Evolutionary conservation across 1,140 invertebrate species (phyloP), one percentile per base, ranked within the genome.

Genomic region (Rhopalosiphum padi): DNA sequence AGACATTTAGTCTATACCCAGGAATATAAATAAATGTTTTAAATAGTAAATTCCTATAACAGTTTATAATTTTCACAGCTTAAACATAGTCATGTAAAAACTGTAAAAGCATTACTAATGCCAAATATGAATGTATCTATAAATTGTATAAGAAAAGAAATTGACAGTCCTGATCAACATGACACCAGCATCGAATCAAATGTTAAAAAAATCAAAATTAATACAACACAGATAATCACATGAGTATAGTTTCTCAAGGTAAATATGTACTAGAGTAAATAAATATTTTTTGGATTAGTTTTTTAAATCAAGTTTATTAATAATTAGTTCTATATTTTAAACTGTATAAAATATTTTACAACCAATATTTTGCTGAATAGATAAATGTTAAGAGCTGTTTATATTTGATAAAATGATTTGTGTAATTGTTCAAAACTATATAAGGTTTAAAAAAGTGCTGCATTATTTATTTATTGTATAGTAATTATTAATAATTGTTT

Each of bases 391-490:
- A 83, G 7, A n/a, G n/a, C n/a, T n/a, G n/a, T n/a, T n/a, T n/a
- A 41, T 35, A 83, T 83, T 83, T 37, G n/a, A 83, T 83, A 83
- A 83, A 83, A 21, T 83, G 77, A 83, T 41, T 83, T 22, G 15
- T 21, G 77, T 83, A 83, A 15, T 41, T 83, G 21, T 83, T 83
- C 30, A 83, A 83, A 21, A 83, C 15, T 83, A 22, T 21, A 83
- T 41, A 83, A 83, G 18, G 77, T 83, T 37, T 83, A 83, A 83
- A 83, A 83, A 51, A 21, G 1, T 37, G n/a, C 21, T 83, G 21
- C n/a, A 83, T 83, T 83, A n/a, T 83, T 83, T 83, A 83, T 83
- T 83, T 35, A 83, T 83, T 41, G 30, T 82, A 83, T 83, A 83
- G 77, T 37, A 41, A 82, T 83, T 83, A 83, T 83, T 37, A 83